phyloP scores from a whole-genome alignment of 2,888 invertebrate species.

The Acanthopleura granulata region DNA sequence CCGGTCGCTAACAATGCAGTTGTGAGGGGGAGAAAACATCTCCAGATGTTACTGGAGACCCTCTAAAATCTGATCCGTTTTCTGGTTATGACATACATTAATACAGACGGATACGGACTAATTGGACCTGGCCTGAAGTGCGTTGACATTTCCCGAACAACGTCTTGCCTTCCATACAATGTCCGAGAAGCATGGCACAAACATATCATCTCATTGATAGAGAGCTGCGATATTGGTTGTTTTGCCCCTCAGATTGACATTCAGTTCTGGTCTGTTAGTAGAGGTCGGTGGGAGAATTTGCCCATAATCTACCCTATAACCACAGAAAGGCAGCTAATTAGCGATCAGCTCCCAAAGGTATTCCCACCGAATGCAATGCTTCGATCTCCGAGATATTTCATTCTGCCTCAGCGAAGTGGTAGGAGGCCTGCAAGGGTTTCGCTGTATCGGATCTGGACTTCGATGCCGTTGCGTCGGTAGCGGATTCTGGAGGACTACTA shows the following conservation, averaged over 20 bases:
- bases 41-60: too few relatives aligned
- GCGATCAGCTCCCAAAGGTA: conserved; percentile 3
- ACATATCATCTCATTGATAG: too few relatives aligned
- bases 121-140: too few relatives aligned
- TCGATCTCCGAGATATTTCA: background rate
- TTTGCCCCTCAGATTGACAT: background rate
- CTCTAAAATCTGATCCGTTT: too few relatives aligned
- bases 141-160: too few relatives aligned
- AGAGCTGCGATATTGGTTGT: too few relatives aligned
- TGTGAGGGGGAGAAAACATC: too few relatives aligned
- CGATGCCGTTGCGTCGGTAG: background rate
- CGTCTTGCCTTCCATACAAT: too few relatives aligned
- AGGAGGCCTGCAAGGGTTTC: background rate
- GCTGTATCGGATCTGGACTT: background rate
- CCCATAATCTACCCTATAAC: conserved; percentile 5
- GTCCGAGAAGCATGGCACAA: too few relatives aligned
- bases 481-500: background rate
- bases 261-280: background rate
- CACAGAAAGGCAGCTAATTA: conserved; percentile 7
- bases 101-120: too few relatives aligned
- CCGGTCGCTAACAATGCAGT: too few relatives aligned
- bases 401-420: background rate
- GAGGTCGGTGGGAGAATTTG: background rate
- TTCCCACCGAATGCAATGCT: background rate
- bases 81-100: too few relatives aligned